Conservation (phyloP, 2,113 vertebrate genomes). For the Scytalopus superciliaris region DNA sequence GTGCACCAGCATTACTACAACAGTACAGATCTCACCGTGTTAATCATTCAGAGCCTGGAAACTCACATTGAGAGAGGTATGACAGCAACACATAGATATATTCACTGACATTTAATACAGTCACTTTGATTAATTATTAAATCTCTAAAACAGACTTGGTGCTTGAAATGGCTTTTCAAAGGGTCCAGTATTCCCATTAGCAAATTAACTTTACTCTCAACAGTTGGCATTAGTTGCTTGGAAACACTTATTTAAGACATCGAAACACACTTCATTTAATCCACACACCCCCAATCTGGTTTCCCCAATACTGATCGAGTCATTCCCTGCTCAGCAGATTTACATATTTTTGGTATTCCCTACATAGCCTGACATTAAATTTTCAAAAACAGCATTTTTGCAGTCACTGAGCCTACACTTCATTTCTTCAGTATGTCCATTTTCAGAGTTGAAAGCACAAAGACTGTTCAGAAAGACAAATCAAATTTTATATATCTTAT, state of each 20-base stretch:
- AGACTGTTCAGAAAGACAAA: not conserved
- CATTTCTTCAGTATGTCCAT: not conserved
- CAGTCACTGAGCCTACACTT: not conserved
- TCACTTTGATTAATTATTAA: conserved; percentile 66
- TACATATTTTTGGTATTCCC: not conserved
- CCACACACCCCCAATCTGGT: not conserved
- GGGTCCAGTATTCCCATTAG: conserved; percentile 24
- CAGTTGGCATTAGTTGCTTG: conserved; percentile 7
- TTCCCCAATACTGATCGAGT: not conserved
- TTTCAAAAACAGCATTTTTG: conserved; percentile 1
- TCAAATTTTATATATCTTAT: not conserved
- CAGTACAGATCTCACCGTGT: not conserved
- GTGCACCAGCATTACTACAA: not conserved
- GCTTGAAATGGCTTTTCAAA: conserved; percentile 52
- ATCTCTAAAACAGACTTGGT: conserved; percentile 12
- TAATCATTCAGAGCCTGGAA: conserved; percentile 21
- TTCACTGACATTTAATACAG: conserved; percentile 45
- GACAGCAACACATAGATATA: not conserved
- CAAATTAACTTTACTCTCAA: conserved; percentile 50
- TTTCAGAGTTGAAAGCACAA: not conserved
- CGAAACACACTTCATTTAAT: not conserved
- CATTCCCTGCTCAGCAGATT: not conserved
- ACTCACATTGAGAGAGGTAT: not conserved
- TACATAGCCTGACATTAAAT: not conserved
- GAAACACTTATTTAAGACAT: conserved; percentile 30